Conservation (phyloP, 2,797 vertebrate genomes). For the Triplophysa bombifrons region DNA sequence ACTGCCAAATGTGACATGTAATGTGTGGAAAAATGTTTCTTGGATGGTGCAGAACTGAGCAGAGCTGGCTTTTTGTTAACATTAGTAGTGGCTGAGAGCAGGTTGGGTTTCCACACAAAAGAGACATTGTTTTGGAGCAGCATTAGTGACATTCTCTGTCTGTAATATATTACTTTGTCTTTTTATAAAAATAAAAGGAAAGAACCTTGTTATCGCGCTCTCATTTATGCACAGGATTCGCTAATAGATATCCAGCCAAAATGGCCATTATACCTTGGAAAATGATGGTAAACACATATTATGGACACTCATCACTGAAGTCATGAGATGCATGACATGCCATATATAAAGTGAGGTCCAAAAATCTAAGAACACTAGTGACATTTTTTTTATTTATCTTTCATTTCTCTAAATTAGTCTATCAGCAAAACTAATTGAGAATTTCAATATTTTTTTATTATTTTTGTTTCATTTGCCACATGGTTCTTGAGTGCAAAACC, state of each 20-base stretch:
- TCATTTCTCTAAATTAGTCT: not conserved
- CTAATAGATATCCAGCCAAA: slow-evolving; percentile 16
- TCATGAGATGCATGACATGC: not conserved
- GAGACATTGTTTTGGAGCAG: slow-evolving; percentile 1
- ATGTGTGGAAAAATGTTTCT: not conserved
- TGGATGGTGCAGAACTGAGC: not conserved
- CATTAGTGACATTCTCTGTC: too few species aligned
- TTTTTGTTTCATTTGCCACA: too few species aligned
- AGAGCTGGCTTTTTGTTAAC: slow-evolving; percentile 14
- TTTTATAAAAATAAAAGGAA: too few species aligned
- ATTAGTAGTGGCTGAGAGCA: slow-evolving; percentile 11
- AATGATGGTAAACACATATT: not conserved
- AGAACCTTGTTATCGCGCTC: slow-evolving; percentile 16
- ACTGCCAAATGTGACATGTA: not conserved
- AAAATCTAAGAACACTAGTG: not conserved
- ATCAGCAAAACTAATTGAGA: too few species aligned
- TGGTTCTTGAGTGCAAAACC: too few species aligned
- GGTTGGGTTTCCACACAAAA: slow-evolving; percentile 34
- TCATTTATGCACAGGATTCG: not conserved
- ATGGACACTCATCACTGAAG: not conserved
- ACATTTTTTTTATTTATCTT: not conserved
- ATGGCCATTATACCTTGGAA: not conserved
- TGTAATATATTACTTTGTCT: too few species aligned
- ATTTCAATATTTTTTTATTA: too few species aligned
- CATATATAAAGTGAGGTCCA: not conserved